phyloP scores from a whole-genome alignment of 2,888 invertebrate genomes.

The Steromphala cineraria region DNA sequence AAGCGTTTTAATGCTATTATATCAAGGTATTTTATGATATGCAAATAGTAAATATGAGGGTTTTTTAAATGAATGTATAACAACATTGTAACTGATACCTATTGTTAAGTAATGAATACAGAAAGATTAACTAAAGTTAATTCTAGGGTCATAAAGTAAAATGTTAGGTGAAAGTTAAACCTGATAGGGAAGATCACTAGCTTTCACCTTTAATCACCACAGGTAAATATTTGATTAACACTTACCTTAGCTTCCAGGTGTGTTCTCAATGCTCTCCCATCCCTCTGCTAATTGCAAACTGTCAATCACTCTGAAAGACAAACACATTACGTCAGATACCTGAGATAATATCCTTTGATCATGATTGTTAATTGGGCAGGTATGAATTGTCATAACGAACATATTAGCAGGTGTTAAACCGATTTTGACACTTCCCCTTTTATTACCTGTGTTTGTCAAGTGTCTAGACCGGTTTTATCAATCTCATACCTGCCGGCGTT shows the following conservation, averaged over 20 bases:
- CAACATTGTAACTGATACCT: background rate
- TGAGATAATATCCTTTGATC: background rate
- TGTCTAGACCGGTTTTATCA: constrained; percentile 5
- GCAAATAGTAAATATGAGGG: background rate
- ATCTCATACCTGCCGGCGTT: too few species aligned
- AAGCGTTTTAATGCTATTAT: too few species aligned
- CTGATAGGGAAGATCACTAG: too few species aligned
- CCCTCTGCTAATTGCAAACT: background rate
- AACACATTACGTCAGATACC: background rate
- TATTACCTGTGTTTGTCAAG: background rate
- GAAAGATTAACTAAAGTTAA: too few species aligned
- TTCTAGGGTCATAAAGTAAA: too few species aligned
- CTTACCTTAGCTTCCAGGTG: too few species aligned
- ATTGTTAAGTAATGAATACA: too few species aligned
- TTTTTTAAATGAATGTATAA: background rate
- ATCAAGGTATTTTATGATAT: too few species aligned
- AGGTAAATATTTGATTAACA: too few species aligned
- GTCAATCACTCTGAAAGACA: background rate
- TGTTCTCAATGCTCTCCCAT: background rate
- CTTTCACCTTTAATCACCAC: too few species aligned
- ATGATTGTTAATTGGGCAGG: background rate
- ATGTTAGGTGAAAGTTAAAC: too few species aligned
- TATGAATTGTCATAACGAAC: background rate
- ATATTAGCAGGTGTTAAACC: background rate
- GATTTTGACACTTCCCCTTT: background rate